Base-by-base conservation (phyloP, 2,797 vertebrate genomes). In the Vespertilio murinus region DNA sequence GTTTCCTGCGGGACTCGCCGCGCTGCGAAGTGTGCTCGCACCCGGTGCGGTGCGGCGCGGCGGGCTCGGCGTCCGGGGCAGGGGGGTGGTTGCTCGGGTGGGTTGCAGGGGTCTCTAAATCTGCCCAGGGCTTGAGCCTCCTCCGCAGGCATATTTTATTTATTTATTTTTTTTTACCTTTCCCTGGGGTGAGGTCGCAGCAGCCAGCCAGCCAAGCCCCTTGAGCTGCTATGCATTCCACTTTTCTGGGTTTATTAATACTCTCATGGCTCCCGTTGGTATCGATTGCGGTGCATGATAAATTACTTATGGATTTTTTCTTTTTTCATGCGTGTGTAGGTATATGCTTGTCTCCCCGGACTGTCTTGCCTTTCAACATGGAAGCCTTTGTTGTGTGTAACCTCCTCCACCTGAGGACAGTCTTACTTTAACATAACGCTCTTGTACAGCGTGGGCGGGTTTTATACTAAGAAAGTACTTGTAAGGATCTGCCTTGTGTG, bases 371-470 rank as follows among this genome's bases (percentile, higher is more conserved):
- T 96, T 95, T 95, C 83, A 96, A 88, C 93, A 95, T 96, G 96
- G 96, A 96, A 96, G 95, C 70, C 93, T 96, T 97, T 94, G 91
- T 94, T 96, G 83, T 96, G 77, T 82, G 95, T 95, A 90, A 94
- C 93, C 94, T 90, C 95, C 96, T 65, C 96, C 94, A 96, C 96
- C 96, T 95, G 93, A 95, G 93, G 95, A 94, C 89, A 77, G 65
- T 49, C 88, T 82, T 91, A 77, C 59, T 95, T 94, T 94, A 92
- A 97, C 96, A 96, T 95, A 94, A 94, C 90, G 87, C 86, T 93
- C 73, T 93, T 82, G 70, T 67, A 86, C 45, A 45, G 70, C 84
- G 90, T 97, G 96, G 87, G 94, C 93, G 96, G 96, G 71, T 96
- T 95, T 96, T 97, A 61, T 94, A 93, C 95, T 56, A 91, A 94